phyloP scores from a whole-genome alignment of 2,797 vertebrate species.

The Lophius americanus region DNA sequence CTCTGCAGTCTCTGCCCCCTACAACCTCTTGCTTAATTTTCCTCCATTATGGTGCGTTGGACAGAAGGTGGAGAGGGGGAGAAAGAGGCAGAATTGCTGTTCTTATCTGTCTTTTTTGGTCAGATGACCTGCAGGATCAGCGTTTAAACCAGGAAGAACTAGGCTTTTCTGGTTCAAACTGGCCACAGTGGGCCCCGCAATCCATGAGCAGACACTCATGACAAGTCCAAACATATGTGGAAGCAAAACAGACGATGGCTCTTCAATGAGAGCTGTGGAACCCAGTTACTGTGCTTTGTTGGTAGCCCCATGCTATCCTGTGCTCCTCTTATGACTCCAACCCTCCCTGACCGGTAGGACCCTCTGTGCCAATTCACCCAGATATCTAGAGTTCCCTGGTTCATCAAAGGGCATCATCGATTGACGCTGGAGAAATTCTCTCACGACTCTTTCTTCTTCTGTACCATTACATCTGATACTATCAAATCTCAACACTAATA shows the following conservation, averaged over 20 bases:
- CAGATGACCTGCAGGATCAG: slow-evolving; percentile 53
- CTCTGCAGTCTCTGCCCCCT: slow-evolving; percentile 63
- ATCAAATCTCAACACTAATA: slow-evolving; percentile 54
- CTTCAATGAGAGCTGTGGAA: slow-evolving; percentile 27
- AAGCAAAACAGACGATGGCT: slow-evolving; percentile 32
- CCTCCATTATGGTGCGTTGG: slow-evolving; percentile 43
- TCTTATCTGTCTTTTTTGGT: slow-evolving; percentile 56
- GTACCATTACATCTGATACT: slow-evolving; percentile 7
- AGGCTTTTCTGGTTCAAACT: slow-evolving; percentile 56
- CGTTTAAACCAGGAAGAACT: slow-evolving; percentile 47
- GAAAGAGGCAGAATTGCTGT: slow-evolving; percentile 34
- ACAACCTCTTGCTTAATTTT: slow-evolving; percentile 69
- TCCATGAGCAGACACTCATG: slow-evolving; percentile 31
- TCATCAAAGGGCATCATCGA: slow-evolving; percentile 52
- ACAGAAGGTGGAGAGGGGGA: slow-evolving; percentile 25
- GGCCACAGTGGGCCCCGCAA: slow-evolving; percentile 17
- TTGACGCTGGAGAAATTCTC: slow-evolving; percentile 27
- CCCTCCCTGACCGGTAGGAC: slow-evolving; percentile 38
- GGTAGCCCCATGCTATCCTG: slow-evolving; percentile 44
- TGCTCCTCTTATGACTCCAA: slow-evolving; percentile 36
- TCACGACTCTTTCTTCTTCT: slow-evolving; percentile 7
- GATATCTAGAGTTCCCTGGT: slow-evolving; percentile 73
- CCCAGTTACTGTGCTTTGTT: slow-evolving; percentile 34
- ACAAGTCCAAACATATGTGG: slow-evolving; percentile 15
- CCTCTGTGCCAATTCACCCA: slow-evolving; percentile 50